Conservation (phyloP, 2,113 vertebrate species). For the Psophia crepitans region DNA sequence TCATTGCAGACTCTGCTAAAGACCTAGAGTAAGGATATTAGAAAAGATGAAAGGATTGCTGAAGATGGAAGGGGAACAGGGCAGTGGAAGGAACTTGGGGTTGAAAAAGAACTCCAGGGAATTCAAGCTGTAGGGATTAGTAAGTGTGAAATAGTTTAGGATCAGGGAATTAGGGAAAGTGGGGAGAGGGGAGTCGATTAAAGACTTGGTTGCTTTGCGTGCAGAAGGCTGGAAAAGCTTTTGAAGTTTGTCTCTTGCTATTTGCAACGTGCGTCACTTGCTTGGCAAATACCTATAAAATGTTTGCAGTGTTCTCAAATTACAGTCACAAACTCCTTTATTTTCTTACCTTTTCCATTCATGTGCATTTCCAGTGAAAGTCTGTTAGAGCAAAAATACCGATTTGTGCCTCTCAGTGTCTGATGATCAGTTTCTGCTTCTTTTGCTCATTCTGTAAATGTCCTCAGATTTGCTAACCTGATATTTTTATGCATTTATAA, state of each 20-base stretch:
- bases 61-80: not conserved
- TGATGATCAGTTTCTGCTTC: not conserved
- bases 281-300: not conserved
- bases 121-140: not conserved
- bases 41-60: not conserved
- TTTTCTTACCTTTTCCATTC: not conserved
- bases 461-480: not conserved
- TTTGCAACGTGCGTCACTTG: not conserved
- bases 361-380: not conserved
- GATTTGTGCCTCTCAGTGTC: not conserved
- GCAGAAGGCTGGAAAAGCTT: not conserved
- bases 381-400: not conserved
- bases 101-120: not conserved
- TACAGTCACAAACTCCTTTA: not conserved
- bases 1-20: not conserved
- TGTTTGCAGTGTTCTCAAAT: not conserved
- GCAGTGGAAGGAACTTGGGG: not conserved
- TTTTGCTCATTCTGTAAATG: not conserved
- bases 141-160: slow-evolving; percentile 4
- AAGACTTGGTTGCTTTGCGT: not conserved
- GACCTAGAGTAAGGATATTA: not conserved
- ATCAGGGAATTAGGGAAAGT: not conserved
- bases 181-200: not conserved
- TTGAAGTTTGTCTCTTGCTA: slow-evolving; percentile 25
- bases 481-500: not conserved